Evolutionary conservation across 2,797 vertebrate genomes (phyloP).

Genomic region (Paedocypris micromegethes): DNA sequence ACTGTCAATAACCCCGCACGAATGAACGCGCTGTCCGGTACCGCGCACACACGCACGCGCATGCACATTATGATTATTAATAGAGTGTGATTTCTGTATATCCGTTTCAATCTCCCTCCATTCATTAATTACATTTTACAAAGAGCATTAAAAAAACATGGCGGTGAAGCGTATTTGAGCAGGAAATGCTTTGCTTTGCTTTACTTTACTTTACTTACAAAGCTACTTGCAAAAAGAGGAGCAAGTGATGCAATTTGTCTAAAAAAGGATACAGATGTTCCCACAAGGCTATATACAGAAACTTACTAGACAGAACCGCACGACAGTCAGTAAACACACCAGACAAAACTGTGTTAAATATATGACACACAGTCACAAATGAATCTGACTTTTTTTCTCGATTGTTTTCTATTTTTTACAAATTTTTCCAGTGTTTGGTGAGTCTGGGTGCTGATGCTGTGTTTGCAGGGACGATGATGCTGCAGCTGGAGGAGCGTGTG

Average conservation of each 20-base stretch:
- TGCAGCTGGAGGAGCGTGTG: slow-evolving; percentile 83
- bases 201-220: not conserved
- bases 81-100: not conserved
- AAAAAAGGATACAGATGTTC: not conserved
- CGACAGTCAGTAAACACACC: too few relatives aligned
- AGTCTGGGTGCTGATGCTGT: too few relatives aligned
- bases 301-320: too few relatives aligned
- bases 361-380: too few relatives aligned
- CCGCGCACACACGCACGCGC: not conserved
- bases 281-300: too few relatives aligned
- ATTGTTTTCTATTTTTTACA: not conserved
- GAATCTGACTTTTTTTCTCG: too few relatives aligned
- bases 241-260: not conserved
- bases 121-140: too few relatives aligned
- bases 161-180: not conserved
- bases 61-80: not conserved
- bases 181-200: not conserved
- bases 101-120: not conserved
- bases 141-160: not conserved
- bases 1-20: slow-evolving; percentile 83
- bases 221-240: not conserved
- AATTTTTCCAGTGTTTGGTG: not conserved
- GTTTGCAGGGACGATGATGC: slow-evolving; percentile 86
- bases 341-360: too few relatives aligned
- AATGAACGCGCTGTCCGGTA: slow-evolving; percentile 95